Conservation (phyloP, 2,888 invertebrate genomes). For the Dermolepida albohirtum region DNA sequence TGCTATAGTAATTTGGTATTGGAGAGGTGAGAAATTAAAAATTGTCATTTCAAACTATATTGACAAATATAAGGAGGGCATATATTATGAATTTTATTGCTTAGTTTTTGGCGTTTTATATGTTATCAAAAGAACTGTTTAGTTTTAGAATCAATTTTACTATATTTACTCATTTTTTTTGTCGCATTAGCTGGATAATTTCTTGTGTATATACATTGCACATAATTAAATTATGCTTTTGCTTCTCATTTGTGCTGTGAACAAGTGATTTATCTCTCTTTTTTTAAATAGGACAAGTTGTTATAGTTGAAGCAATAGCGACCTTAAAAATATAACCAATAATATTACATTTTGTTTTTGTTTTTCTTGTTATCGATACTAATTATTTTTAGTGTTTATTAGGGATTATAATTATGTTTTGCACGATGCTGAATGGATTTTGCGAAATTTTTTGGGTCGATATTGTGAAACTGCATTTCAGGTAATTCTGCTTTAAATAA, state of each 20-base stretch:
- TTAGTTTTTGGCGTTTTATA: too few species aligned
- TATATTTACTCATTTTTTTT: neutral
- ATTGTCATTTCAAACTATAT: too few species aligned
- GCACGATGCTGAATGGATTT: neutral
- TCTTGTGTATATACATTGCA: neutral
- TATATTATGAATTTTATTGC: too few species aligned
- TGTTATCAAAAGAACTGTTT: too few species aligned
- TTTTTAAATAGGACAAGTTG: neutral
- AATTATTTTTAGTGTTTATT: neutral
- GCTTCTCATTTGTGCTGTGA: conserved; percentile 13
- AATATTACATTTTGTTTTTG: too few species aligned
- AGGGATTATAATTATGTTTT: neutral
- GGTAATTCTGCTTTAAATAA: conserved; percentile 17
- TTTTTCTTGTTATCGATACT: too few species aligned
- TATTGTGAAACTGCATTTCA: conserved; percentile 1
- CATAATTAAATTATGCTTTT: neutral
- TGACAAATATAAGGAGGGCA: too few species aligned
- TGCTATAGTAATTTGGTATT: too few species aligned
- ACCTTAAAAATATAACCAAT: too few species aligned
- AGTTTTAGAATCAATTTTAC: too few species aligned
- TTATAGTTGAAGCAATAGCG: too few species aligned
- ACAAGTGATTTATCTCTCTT: neutral
- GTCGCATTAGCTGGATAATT: neutral
- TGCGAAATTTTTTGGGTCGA: neutral
- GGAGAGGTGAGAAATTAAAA: too few species aligned